Evolutionary conservation across 2,113 vertebrate genomes (phyloP), one percentile per base, ranked within the genome.

Genomic region (Actinemys pallida): DNA sequence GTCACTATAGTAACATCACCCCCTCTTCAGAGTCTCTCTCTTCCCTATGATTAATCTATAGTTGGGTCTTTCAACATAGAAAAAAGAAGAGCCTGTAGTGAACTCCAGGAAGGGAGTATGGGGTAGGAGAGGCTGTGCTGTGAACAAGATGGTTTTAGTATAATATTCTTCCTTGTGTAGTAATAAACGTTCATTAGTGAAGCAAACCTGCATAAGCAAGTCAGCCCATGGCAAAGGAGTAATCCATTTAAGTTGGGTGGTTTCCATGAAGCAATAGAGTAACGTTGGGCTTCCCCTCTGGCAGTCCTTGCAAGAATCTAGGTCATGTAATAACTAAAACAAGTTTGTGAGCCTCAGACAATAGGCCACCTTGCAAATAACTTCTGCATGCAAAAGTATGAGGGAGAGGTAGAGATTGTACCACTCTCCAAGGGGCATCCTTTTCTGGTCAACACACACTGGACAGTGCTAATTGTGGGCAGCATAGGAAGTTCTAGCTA

Each of bases 211-310:
- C 95, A 96, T 78, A 93, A 96, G 94, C 97, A 97, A 97, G 96
- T 96, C 95, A 91, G 96, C 95, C 97, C 90, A 6, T 97, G 95
- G 97, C 96, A 93, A 97, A 97, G 94, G 95, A 96, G 97, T 95
- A 97, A 96, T 96, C 92, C 95, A 93, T 95, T 94, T 97, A 96
- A 94, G 93, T 86, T 96, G 97, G 97, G 97, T 98, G 97, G 97
- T 98, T 98, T 98, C 96, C 96, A 93, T 98, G 97, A 95, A 96
- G 97, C 96, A 97, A 98, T 94, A 39, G 8, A 85, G 85, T 90
- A 96, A 95, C 53, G 3, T 93, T 94, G 89, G 92, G 95, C 92
- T 96, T 96, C 92, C 97, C 96, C 96, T 97, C 96, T 97, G 97
- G 97, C 97, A 94, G 84, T 98, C 90, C 95, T 91, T 87, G 93